Evolutionary conservation across 2,113 vertebrate genomes (phyloP), one percentile per base, ranked within the genome.

Genomic region (Calyptommatus sinebrachiatus): DNA sequence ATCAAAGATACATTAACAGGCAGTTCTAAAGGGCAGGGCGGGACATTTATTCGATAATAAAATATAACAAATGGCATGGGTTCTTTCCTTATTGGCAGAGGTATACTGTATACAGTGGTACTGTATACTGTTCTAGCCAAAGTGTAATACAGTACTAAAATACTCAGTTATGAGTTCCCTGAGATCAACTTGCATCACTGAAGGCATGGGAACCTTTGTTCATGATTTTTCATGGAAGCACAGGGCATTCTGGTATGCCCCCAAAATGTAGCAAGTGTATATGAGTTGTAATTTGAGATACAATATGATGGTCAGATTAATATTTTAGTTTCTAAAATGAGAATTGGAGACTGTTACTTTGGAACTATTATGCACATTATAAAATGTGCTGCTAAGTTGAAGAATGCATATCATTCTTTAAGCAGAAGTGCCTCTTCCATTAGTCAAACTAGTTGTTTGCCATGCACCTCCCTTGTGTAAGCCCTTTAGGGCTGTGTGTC

Each of bases 41-140:
- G 62, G 60, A 81, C 46, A 35, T 14, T 68, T 75, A 41, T 86
- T 65, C 84, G 86, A 83, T 60, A 9, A 28, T n/a, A n/a, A 29
- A 12, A 21, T 31, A 77, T 50, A 29, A 4, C 66, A 69, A 79
- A 3, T 76, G 41, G 1, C 16, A 50, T 1, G 50, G 10, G 11
- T 8, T 7, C 62, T 69, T 50, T 41, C 74, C 24, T 26, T 78
- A 18, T 26, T 61, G 29, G 50, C 78, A 85, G 82, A 72, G 86
- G 57, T 50, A 9, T 67, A 50, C 77, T 46, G 68, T 31, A 83
- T 79, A 1, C 72, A 68, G 66, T 41, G 2, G 0, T 8, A 31
- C 22, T 79, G 29, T 0, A 7, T 0, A 6, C 0, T 12, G 57
- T 72, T 41, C 24, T 89, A 83, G 67, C 68, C 75, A 66, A 62